Conservation (phyloP, 1,140 invertebrate genomes). For the Helicoverpa zea region DNA sequence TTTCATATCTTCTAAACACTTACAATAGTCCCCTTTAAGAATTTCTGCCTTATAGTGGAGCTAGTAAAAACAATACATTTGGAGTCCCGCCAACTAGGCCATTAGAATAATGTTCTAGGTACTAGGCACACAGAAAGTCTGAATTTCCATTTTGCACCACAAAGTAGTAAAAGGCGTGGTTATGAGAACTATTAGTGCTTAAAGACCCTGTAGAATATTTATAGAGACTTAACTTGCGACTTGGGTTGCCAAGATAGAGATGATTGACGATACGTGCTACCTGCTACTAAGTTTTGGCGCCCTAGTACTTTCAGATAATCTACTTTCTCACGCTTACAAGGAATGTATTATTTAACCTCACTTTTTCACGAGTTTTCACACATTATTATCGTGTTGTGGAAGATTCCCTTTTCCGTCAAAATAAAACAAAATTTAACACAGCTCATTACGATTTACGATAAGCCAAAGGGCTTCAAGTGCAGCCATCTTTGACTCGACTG, state of each 20-base stretch:
- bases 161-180: conserved; percentile 17
- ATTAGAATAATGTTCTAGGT: background rate
- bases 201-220: too few species aligned
- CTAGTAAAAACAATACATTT: conserved; percentile 25
- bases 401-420: background rate
- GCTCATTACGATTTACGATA: conserved; percentile 7
- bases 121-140: background rate
- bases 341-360: too few species aligned
- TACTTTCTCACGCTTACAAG: too few species aligned
- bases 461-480: background rate
- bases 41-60: background rate
- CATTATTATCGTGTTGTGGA: background rate
- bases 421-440: background rate
- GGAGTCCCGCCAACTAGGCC: conserved; percentile 35
- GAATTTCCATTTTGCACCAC: conserved; percentile 28
- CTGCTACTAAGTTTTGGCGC: too few species aligned
- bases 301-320: too few species aligned
- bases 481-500: background rate
- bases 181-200: background rate
- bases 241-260: too few species aligned
- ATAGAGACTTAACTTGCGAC: too few species aligned
- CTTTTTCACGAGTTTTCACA: too few species aligned
- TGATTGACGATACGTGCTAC: too few species aligned
- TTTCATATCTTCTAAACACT: too few species aligned
- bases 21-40: background rate